phyloP scores from a whole-genome alignment of 2,113 vertebrate genomes.

The Lepus europaeus region DNA sequence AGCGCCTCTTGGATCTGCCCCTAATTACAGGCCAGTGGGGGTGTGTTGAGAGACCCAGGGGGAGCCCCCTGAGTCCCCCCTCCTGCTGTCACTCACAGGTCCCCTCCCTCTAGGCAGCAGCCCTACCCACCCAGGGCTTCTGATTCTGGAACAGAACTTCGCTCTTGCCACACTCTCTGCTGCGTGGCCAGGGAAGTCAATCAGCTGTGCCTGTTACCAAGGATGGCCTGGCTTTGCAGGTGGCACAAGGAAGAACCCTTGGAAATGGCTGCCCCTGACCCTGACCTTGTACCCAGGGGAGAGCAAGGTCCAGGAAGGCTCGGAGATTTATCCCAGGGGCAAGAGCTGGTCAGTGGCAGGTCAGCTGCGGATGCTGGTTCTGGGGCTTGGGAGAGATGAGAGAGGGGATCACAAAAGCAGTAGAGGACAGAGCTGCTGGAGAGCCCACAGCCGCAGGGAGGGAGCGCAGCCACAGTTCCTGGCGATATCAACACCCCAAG shows the following conservation, averaged over 20 bases:
- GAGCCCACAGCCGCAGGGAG: background rate
- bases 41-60: background rate
- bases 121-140: background rate
- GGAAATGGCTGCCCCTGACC: background rate
- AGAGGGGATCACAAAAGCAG: background rate
- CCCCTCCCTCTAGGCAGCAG: background rate
- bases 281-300: background rate
- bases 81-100: background rate
- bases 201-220: background rate
- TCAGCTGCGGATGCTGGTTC: background rate
- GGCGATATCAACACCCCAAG: background rate
- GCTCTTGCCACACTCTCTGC: background rate
- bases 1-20: background rate
- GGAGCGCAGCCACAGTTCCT: background rate
- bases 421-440: background rate
- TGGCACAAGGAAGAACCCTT: background rate
- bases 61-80: background rate
- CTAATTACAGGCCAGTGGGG: background rate
- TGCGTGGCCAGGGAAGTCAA: background rate
- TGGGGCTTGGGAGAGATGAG: too few relatives aligned
- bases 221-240: accelerated
- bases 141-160: background rate
- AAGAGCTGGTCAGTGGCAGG: background rate
- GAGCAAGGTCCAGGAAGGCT: background rate
- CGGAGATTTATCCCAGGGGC: background rate